Percentiles rank a stretch among this genome's conserved stretches.
phyloP scores from a whole-genome alignment of 2,888 invertebrate species.

The Sinelater perroti region DNA sequence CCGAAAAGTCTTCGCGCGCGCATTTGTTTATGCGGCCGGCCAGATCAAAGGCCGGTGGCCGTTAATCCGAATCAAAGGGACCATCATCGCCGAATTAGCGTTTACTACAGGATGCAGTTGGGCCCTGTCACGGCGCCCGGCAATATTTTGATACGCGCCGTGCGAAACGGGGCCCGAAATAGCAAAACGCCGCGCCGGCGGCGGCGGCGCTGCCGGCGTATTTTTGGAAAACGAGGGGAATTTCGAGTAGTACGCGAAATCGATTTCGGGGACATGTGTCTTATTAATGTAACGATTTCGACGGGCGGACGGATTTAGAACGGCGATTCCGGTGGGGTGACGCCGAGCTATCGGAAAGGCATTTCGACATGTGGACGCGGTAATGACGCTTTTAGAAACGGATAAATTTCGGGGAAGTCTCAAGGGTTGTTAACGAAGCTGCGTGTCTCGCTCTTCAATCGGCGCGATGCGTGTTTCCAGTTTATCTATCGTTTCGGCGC shows the following conservation, averaged over 20 bases:
- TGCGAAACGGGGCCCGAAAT: constrained; percentile 12
- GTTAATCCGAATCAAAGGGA: constrained; percentile 62
- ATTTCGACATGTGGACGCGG: constrained; percentile 34
- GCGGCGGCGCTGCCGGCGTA: constrained; percentile 27
- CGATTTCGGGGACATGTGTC: constrained; percentile 40
- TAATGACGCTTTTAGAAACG: constrained; percentile 35
- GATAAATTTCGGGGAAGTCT: constrained; percentile 20
- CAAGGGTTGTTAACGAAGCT: too few species aligned
- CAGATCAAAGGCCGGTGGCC: constrained; percentile 58
- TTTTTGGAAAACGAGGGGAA: constrained; percentile 45
- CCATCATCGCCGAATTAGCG: constrained; percentile 61
- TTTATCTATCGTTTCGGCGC: too few species aligned
- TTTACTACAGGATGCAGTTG: constrained; percentile 61
- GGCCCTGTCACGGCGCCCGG: constrained; percentile 54
- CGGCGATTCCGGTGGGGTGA: constrained; percentile 28
- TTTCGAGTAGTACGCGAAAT: constrained; percentile 44
- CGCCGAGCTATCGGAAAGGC: constrained; percentile 29
- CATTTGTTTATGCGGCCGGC: constrained; percentile 58
- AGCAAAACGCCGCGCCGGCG: background rate
- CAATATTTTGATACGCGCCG: constrained; percentile 60
- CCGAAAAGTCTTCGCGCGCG: constrained; percentile 51
- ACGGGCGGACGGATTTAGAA: constrained; percentile 35
- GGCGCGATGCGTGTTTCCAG: too few species aligned
- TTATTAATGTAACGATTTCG: constrained; percentile 39
- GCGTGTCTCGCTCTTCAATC: too few species aligned